Evolutionary conservation across 2,888 invertebrate species (phyloP).

Genomic region (Lottia scabra): DNA sequence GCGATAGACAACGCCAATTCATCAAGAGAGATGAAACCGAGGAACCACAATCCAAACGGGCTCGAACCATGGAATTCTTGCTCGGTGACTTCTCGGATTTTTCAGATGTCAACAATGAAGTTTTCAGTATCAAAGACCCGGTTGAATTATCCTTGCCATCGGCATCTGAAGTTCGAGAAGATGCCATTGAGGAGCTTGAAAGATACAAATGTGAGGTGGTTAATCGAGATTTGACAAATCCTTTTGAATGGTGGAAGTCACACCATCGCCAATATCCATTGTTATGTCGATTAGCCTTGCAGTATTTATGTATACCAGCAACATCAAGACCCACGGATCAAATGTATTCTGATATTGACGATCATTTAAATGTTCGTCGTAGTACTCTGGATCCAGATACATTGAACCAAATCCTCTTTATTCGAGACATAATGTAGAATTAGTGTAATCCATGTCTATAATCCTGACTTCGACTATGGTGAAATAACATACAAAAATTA

Average conservation of each 20-base stretch:
- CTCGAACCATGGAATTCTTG: neutral
- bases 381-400: neutral
- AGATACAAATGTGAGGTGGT: neutral
- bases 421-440: neutral
- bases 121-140: neutral
- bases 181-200: neutral
- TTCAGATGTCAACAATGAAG: neutral
- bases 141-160: neutral
- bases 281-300: neutral
- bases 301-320: neutral
- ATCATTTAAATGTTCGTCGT: neutral
- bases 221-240: neutral
- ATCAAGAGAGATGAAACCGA: too few relatives aligned
- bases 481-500: too few relatives aligned
- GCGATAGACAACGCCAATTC: neutral
- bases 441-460: too few relatives aligned
- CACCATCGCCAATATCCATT: neutral
- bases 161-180: neutral
- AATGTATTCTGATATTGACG: neutral
- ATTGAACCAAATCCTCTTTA: neutral
- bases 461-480: too few relatives aligned
- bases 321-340: neutral
- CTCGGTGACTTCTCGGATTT: neutral
- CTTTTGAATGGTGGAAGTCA: neutral
- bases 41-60: neutral